phyloP scores from a whole-genome alignment of 1,140 invertebrate genomes.

The Halyomorpha halys region DNA sequence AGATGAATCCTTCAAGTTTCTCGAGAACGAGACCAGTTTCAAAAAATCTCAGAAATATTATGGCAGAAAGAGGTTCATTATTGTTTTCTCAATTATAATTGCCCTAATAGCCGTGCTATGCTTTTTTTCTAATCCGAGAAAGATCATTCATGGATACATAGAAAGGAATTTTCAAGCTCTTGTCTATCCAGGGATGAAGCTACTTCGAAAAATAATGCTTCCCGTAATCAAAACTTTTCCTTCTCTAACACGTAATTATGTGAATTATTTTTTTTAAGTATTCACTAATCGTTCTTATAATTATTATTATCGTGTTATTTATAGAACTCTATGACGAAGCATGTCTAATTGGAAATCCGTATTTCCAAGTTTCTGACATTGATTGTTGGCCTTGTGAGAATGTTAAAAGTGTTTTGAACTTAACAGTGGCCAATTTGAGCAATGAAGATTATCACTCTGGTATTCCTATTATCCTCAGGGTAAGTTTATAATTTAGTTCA shows the following conservation, averaged over 20 bases:
- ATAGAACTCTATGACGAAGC: slow-evolving; percentile 66
- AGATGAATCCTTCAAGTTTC: slow-evolving; percentile 39
- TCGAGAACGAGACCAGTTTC: slow-evolving; percentile 32
- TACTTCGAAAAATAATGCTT: slow-evolving; percentile 48
- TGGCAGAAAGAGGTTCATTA: slow-evolving; percentile 1
- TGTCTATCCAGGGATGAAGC: slow-evolving; percentile 54
- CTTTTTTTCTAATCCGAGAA: slow-evolving; percentile 28
- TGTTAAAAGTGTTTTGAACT: slow-evolving; percentile 48
- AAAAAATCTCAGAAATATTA: not conserved
- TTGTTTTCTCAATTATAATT: slow-evolving; percentile 2
- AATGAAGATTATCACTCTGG: slow-evolving; percentile 35
- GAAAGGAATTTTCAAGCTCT: slow-evolving; percentile 53
- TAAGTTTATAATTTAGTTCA: slow-evolving; percentile 8
- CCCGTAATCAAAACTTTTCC: slow-evolving; percentile 50
- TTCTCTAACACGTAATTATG: slow-evolving; percentile 45
- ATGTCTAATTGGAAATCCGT: slow-evolving; percentile 65
- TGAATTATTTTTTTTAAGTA: not conserved
- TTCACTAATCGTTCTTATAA: slow-evolving; percentile 20
- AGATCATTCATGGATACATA: slow-evolving; percentile 42
- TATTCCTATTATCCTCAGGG: slow-evolving; percentile 38
- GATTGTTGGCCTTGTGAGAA: slow-evolving; percentile 66
- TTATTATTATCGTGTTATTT: slow-evolving; percentile 31
- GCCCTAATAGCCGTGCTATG: slow-evolving; percentile 8
- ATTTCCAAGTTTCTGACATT: slow-evolving; percentile 55
- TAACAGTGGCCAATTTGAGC: slow-evolving; percentile 36